These are phyloP conservation scores for Abramis brama DNA, from an alignment of 2,113 vertebrate species.

Conservation along the genomic window DNA sequence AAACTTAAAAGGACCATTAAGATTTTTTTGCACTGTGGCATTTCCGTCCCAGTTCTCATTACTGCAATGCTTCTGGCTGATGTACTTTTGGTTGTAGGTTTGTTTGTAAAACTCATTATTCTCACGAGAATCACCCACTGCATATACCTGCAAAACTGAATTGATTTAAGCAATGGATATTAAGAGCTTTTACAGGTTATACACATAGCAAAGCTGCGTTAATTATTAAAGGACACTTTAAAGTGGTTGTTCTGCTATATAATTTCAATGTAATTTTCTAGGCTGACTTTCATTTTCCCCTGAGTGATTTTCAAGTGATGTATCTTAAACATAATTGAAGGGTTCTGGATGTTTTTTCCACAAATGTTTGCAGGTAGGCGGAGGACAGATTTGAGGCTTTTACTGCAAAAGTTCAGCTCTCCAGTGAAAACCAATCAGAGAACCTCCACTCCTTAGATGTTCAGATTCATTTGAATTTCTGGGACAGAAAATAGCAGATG, in stretches of 20 bases:
- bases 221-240: conserved; percentile 2
- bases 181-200: neutral
- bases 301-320: conserved; percentile 34
- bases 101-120: conserved; percentile 10
- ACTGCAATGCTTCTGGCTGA: neutral
- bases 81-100: neutral
- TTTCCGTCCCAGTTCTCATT: neutral
- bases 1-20: neutral
- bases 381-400: conserved; percentile 10
- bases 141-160: neutral
- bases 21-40: neutral
- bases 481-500: conserved; percentile 37
- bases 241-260: conserved; percentile 12
- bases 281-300: conserved; percentile 35
- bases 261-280: conserved; percentile 30
- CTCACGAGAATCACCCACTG: neutral
- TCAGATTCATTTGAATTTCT: conserved; percentile 37
- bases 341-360: conserved; percentile 23
- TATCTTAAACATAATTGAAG: conserved; percentile 40
- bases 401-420: conserved; percentile 26
- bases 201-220: conserved; percentile 1
- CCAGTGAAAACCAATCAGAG: conserved; percentile 27
- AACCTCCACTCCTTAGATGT: neutral
- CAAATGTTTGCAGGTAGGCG: conserved; percentile 27
- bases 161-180: neutral